Evolutionary conservation across 1,140 invertebrate species (phyloP).

Genomic region (Tetragnatha versicolor): DNA sequence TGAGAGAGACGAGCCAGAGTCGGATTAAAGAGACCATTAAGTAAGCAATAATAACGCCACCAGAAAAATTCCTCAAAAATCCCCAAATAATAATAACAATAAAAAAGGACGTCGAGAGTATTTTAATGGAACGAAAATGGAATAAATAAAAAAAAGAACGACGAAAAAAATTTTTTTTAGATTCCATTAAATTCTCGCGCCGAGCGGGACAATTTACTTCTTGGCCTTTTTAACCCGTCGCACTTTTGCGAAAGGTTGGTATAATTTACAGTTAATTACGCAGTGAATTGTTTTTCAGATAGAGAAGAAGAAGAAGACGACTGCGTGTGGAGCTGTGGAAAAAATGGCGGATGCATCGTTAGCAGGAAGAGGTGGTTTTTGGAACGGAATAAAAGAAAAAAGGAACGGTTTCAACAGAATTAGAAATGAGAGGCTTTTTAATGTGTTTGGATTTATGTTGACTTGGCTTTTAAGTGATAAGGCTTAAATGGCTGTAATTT

Average conservation of each 20-base stretch:
- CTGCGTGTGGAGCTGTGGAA: not conserved
- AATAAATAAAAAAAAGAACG: not conserved
- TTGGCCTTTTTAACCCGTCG: conserved; percentile 38
- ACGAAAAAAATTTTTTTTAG: not conserved
- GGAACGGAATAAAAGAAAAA: not conserved
- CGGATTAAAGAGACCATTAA: too few species aligned
- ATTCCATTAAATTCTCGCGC: conserved; percentile 23
- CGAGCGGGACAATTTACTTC: conserved; percentile 27
- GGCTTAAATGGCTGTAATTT: too few species aligned
- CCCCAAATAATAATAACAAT: not conserved
- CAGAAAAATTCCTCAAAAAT: not conserved
- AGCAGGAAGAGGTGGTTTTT: conserved; percentile 14
- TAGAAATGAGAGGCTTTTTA: too few species aligned
- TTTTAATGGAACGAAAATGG: conserved; percentile 3
- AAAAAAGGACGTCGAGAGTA: not conserved
- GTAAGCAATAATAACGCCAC: not conserved
- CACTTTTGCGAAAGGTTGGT: conserved; percentile 10
- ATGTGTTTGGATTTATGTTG: too few species aligned
- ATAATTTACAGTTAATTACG: conserved; percentile 42
- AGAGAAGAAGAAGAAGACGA: not conserved
- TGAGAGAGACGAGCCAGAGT: too few species aligned
- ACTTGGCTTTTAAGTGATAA: too few species aligned
- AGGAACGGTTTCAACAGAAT: too few species aligned
- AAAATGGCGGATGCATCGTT: conserved; percentile 26
- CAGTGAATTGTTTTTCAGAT: conserved; percentile 26